Base-by-base conservation (phyloP, 2,113 vertebrate species). In the Anolis carolinensis region DNA sequence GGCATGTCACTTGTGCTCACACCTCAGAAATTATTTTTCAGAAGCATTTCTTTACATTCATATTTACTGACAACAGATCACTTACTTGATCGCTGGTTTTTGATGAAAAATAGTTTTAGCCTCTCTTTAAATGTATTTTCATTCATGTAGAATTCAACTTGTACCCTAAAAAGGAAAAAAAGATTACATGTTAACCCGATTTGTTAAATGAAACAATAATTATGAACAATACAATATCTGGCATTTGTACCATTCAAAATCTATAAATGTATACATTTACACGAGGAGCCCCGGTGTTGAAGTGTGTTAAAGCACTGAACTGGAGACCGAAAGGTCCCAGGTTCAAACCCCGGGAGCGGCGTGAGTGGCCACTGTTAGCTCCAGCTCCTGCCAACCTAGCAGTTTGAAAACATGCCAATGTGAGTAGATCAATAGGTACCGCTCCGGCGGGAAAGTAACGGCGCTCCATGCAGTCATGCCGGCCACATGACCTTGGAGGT, bases 21-120 rank as follows among this genome's bases (percentile, higher is more conserved):
- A 76, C 34, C 39, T 52, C 32, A 85, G 13, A 32, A 16, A 59
- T 55, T 79, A 70, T 39, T 85, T n/a, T n/a, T 79, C 67, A 30
- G 48, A 76, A 20, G 13, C 36, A 78, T 36, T 4, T 39, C n/a
- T 55, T 39, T 74, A 34, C 59, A 34, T 2, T 85, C 48, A 91
- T 50, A 83, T 0, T 6, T 52, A 68, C 86, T 74, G 91, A 78
- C 91, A 91, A 80, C 23, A 50, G 85, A 83, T 4, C 83, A 93
- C 97, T 96, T 97, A 98, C 97, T 98, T 96, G 97, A 98, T 96
- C 97, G 96, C 96, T 97, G 97, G 93, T 97, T 98, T 97, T 98
- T 97, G 94, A 98, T 97, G 95, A 97, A 98, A 95, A 97, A 98
- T 90, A 97, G 95, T 89, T 98, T 97, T 85, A 98, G 93, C 89